phyloP scores from a whole-genome alignment of 2,113 vertebrate genomes.

The Boleophthalmus pectinirostris region DNA sequence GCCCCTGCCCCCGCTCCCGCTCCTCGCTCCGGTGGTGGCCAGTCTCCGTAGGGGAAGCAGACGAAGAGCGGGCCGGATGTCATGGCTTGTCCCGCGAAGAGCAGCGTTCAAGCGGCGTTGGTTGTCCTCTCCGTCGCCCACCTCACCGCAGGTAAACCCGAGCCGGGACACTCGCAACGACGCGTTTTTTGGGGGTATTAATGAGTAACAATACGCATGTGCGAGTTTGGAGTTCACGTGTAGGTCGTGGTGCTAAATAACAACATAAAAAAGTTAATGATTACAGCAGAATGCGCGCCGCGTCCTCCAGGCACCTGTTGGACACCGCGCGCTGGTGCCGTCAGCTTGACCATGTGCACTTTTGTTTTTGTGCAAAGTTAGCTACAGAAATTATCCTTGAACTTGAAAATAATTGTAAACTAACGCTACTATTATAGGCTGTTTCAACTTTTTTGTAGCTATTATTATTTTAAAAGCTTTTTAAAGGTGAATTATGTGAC shows the following conservation, averaged over 20 bases:
- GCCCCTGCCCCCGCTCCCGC: slow-evolving; percentile 8
- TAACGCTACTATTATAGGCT: no score
- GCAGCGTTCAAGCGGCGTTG: slow-evolving; percentile 65
- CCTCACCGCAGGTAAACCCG: slow-evolving; percentile 70
- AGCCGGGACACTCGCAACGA: not conserved
- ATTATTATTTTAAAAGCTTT: not conserved
- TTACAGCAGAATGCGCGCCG: not conserved
- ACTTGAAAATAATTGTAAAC: no score
- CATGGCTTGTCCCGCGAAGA: slow-evolving; percentile 71
- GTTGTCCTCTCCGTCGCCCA: slow-evolving; percentile 70
- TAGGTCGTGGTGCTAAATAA: not conserved
- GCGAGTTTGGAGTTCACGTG: not conserved
- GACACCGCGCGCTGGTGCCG: not conserved
- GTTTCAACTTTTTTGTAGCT: no score
- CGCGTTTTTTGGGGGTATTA: not conserved
- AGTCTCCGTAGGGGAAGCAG: slow-evolving; percentile 28
- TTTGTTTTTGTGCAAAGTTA: not conserved
- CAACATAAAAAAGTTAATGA: slow-evolving; percentile 4
- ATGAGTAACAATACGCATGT: not conserved
- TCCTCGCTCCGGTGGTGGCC: slow-evolving; percentile 16
- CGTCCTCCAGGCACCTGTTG: slow-evolving; percentile 1
- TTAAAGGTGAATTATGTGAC: not conserved
- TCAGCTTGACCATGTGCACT: not conserved
- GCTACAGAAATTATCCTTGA: not conserved
- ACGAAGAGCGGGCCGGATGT: slow-evolving; percentile 55